Base-by-base conservation (phyloP, 2,113 vertebrate species). In the Hemicordylus capensis region DNA sequence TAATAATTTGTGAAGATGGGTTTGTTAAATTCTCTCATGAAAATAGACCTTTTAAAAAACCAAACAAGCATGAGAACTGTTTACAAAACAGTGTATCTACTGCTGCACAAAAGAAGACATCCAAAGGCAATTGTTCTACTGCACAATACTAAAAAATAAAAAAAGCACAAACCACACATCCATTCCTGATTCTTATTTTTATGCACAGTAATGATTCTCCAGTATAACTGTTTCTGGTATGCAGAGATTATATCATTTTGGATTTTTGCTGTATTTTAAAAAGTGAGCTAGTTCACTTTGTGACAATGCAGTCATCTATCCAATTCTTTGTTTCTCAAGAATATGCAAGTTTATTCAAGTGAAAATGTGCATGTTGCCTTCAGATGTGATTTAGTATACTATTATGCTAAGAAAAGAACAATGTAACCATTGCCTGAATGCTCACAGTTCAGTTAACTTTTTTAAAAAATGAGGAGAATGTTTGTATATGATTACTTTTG, bases 161-260 rank as follows among this genome's bases (percentile, higher is more conserved):
- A 15, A 69, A 81, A 76, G 90, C 86, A 82, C 85, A 91, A 93
- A 67, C 58, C 42, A 1, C 44, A 69, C 67, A 89, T 14, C 54
- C 90, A 89, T 85, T 93, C 93, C 80, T 20, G 77, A 92, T 80
- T 94, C 82, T 86, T n/a, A 90, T 90, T 92, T 94, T 91, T 83
- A 90, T 9, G 70, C 67, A 86, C 42, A 64, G 69, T 66, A 61
- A 89, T 37, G 34, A 93, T 89, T 91, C 4, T 92, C 87, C 86
- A 39, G 67, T 86, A 80, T 89, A 34, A 76, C 91, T 39, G 86
- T 85, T 92, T 85, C 85, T 89, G 88, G 84, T 69, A 15, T 14
- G 87, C 81, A 44, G 87, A 95, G 89, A 95, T 92, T 81, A 93
- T 87, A 93, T 84, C 59, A 88, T 70, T 89, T 88, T 91, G 91